A percentile compares a stretch with the other conserved stretches of the same genome.
Conservation (phyloP, 2,113 vertebrate genomes). For the Ailuropoda melanoleuca region DNA sequence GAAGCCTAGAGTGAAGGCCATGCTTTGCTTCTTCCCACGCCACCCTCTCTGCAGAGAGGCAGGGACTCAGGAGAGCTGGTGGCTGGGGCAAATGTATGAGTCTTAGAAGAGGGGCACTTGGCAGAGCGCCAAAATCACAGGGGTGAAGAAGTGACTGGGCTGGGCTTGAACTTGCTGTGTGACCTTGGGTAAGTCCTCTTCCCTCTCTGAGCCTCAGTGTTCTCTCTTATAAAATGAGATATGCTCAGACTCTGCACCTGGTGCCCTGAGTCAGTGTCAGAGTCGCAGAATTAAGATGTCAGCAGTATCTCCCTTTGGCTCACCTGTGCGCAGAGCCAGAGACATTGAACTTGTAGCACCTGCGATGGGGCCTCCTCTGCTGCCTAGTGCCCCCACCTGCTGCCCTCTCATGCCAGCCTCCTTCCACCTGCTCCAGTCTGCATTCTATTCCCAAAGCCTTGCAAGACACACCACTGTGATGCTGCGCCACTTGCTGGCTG, state of each 20-base stretch:
- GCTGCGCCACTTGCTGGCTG: not conserved
- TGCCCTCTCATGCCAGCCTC: not conserved
- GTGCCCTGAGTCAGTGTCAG: not conserved
- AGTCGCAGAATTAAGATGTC: not conserved
- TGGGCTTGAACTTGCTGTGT: not conserved
- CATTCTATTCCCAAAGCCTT: not conserved
- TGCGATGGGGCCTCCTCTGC: not conserved
- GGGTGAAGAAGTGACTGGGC: not conserved
- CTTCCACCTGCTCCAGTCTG: not conserved
- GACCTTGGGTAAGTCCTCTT: not conserved
- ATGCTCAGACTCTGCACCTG: not conserved
- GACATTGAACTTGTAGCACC: not conserved
- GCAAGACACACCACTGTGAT: not conserved
- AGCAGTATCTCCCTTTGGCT: not conserved
- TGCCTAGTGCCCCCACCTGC: not conserved
- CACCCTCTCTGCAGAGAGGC: not conserved
- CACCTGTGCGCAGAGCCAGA: not conserved
- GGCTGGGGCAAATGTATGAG: rapidly evolving
- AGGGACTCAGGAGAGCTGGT: not conserved
- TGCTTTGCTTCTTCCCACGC: conserved; percentile 31
- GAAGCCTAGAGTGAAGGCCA: not conserved
- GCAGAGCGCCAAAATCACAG: not conserved
- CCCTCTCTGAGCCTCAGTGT: not conserved
- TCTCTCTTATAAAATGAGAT: not conserved
- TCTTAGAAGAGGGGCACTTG: not conserved